Evolutionary conservation across 2,797 vertebrate species (phyloP).

Genomic region (Gambelia wislizenii): DNA sequence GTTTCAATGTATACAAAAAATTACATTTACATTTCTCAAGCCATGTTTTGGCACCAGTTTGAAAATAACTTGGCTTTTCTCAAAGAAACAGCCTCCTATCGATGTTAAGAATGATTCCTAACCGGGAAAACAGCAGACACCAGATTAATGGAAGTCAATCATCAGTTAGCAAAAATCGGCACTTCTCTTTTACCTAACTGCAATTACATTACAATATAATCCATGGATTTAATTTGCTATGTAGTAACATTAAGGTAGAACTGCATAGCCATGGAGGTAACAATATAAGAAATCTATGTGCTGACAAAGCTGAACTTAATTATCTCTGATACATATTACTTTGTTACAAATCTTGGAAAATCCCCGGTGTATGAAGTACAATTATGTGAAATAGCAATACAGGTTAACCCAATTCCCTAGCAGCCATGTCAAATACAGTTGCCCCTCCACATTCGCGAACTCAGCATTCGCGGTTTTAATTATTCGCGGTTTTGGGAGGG

Average conservation of each 20-base stretch:
- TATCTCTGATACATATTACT: slow-evolving; percentile 18
- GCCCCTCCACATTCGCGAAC: no score
- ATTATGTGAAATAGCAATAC: slow-evolving; percentile 19
- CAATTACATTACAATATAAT: slow-evolving; percentile 44
- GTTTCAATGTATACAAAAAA: slow-evolving; percentile 45
- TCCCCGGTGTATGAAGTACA: slow-evolving; percentile 21
- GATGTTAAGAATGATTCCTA: slow-evolving; percentile 54
- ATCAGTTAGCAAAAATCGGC: slow-evolving; percentile 47
- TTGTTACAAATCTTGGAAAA: slow-evolving; percentile 54
- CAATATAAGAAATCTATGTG: slow-evolving; percentile 45
- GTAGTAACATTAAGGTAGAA: slow-evolving; percentile 43
- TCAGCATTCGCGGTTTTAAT: no score
- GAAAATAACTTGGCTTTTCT: slow-evolving; percentile 43
- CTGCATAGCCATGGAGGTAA: slow-evolving; percentile 42
- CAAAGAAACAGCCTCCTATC: slow-evolving; percentile 60
- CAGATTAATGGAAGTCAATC: slow-evolving; percentile 30
- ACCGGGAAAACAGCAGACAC: slow-evolving; percentile 53
- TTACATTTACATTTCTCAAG: slow-evolving; percentile 41
- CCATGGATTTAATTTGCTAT: slow-evolving; percentile 53
- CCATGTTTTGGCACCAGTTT: slow-evolving; percentile 52
- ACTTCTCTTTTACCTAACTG: slow-evolving; percentile 34
- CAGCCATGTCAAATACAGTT: not conserved
- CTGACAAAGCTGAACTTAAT: slow-evolving; percentile 42
- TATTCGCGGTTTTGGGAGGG: no score
- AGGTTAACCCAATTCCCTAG: slow-evolving; percentile 14